A percentile compares a stretch with the other conserved stretches of the same genome.
Evolutionary conservation across 2,888 invertebrate species (phyloP).

Genomic region (Agonopterix heracliana): DNA sequence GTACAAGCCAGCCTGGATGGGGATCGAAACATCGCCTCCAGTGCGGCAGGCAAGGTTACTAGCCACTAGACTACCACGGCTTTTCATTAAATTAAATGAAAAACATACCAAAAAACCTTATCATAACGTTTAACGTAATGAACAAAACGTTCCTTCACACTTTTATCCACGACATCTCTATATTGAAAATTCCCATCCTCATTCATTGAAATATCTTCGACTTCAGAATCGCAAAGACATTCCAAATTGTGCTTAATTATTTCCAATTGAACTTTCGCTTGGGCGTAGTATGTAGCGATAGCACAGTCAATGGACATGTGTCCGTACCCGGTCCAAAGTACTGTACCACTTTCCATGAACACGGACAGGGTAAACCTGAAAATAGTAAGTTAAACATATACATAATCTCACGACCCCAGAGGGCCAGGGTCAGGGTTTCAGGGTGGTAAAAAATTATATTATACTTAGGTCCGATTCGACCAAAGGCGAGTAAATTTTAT

Average conservation of each 20-base stretch:
- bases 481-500: no score
- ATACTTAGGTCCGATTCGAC: no score
- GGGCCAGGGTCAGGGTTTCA: no score
- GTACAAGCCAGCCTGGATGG: no score
- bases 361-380: slow-evolving; percentile 27
- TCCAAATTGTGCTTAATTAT: slow-evolving; percentile 35
- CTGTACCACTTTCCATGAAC: slow-evolving; percentile 15
- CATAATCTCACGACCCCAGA: background rate
- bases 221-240: slow-evolving; percentile 19
- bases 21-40: no score
- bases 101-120: slow-evolving; percentile 29
- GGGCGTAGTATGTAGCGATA: slow-evolving; percentile 32
- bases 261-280: slow-evolving; percentile 34
- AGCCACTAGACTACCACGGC: no score
- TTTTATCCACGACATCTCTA: slow-evolving; percentile 21
- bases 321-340: slow-evolving; percentile 29
- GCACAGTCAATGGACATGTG: slow-evolving; percentile 31
- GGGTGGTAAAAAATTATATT: background rate
- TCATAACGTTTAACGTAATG: slow-evolving; percentile 32
- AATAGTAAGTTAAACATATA: slow-evolving; percentile 1
- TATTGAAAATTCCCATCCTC: slow-evolving; percentile 7
- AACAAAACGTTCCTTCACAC: slow-evolving; percentile 22
- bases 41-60: no score
- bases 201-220: background rate
- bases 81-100: no score